Conservation (phyloP, 2,888 invertebrate genomes). For the Sycophila texana region DNA sequence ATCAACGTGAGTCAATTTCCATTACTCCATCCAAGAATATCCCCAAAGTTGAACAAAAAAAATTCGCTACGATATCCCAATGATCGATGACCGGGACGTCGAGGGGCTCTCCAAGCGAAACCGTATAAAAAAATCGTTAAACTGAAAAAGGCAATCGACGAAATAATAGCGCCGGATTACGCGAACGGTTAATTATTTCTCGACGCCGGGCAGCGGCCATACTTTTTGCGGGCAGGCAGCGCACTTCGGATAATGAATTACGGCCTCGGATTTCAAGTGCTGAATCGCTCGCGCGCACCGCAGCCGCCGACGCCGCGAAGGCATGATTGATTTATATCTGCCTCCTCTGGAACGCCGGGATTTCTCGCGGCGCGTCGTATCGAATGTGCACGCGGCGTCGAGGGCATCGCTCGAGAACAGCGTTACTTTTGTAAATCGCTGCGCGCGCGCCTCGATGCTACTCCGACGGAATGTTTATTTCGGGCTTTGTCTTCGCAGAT, state of each 20-base stretch:
- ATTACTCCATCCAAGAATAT: not conserved
- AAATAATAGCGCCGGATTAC: conserved; percentile 10
- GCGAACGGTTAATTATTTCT: conserved; percentile 31
- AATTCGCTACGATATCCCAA: not conserved
- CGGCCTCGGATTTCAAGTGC: conserved; percentile 30
- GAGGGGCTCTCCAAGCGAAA: no score
- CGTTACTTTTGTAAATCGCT: conserved; percentile 28
- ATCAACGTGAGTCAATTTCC: not conserved
- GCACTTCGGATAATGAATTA: conserved; percentile 32
- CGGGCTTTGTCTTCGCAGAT: no score
- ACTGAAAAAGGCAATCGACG: not conserved
- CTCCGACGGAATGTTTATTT: not conserved
- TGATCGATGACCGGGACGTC: not conserved
- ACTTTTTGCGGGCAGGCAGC: not conserved
- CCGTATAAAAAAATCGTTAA: not conserved
- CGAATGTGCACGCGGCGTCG: not conserved
- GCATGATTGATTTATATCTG: conserved; percentile 41
- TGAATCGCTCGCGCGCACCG: not conserved
- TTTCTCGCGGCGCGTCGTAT: conserved; percentile 15
- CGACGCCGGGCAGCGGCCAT: conserved; percentile 9
- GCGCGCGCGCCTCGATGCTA: not conserved
- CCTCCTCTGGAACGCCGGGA: conserved; percentile 7
- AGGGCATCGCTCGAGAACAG: conserved; percentile 1
- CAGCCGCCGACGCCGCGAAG: not conserved
- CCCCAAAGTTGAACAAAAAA: not conserved